phyloP scores from a whole-genome alignment of 64 coral and sea anemone species.

The Trachythela sp. region DNA sequence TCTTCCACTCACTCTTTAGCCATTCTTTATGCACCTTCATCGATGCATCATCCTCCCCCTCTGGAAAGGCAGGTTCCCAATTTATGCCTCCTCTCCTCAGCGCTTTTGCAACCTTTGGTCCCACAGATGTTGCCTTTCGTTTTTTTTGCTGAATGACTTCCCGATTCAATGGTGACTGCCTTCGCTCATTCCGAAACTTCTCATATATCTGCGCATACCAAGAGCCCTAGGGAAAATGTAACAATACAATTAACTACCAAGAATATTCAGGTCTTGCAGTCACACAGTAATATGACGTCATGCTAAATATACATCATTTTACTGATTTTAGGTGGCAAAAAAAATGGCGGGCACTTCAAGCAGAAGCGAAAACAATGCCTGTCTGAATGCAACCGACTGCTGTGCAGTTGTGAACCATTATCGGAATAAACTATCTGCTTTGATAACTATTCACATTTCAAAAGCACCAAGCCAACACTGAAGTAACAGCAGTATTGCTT shows the following conservation, averaged over 20 bases:
- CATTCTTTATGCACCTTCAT: slow-evolving; percentile 44
- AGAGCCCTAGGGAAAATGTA: background rate
- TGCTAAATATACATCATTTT: too few relatives aligned
- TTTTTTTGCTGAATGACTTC: slow-evolving; percentile 27
- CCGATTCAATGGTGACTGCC: slow-evolving; percentile 15
- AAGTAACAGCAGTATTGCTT: too few relatives aligned
- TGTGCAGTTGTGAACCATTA: too few relatives aligned
- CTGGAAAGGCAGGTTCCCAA: slow-evolving; percentile 54
- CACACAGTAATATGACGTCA: too few relatives aligned
- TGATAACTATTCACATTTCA: too few relatives aligned
- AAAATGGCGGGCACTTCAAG: too few relatives aligned
- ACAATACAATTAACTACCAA: background rate
- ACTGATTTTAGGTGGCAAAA: too few relatives aligned
- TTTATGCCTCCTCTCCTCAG: slow-evolving; percentile 38
- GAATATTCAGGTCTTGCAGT: too few relatives aligned
- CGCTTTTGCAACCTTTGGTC: background rate
- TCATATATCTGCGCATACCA: slow-evolving; percentile 36
- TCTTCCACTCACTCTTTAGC: slow-evolving; percentile 39
- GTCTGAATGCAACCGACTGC: too few relatives aligned
- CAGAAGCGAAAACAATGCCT: too few relatives aligned
- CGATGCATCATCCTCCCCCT: slow-evolving; percentile 55
- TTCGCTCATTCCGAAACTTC: slow-evolving; percentile 52
- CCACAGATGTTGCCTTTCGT: background rate
- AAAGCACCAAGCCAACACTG: too few relatives aligned
- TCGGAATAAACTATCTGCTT: too few relatives aligned